These are phyloP conservation scores for Nycticorax nycticorax DNA, from an alignment of 2,113 vertebrate species.

Conservation along the genomic window DNA sequence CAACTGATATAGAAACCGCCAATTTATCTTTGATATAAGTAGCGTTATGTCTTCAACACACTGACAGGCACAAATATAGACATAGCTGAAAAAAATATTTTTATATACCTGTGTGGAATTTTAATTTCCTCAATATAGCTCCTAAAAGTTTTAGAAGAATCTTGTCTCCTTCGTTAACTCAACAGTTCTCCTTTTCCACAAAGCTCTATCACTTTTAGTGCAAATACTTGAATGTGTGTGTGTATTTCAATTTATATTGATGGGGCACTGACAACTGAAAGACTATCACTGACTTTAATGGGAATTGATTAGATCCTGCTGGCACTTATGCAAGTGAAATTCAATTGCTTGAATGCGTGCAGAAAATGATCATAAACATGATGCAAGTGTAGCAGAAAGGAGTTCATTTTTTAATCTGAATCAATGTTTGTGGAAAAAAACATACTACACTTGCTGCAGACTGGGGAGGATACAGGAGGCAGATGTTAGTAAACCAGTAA, in stretches of 20 bases:
- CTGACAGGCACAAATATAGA: background rate
- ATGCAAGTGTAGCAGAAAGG: background rate
- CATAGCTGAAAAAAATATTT: background rate
- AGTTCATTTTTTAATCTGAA: background rate
- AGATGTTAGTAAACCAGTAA: background rate
- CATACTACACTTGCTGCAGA: background rate
- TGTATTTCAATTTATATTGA: background rate
- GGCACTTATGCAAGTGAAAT: conserved; percentile 27
- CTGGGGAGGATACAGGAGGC: background rate
- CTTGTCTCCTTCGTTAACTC: background rate
- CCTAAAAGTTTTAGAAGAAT: background rate
- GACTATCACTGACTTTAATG: conserved; percentile 28
- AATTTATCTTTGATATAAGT: background rate
- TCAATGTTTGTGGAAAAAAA: background rate
- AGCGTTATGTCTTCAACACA: background rate
- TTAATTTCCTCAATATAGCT: background rate
- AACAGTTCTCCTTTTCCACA: background rate
- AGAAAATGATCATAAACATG: conserved; percentile 27
- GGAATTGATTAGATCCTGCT: conserved; percentile 44
- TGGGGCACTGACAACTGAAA: background rate
- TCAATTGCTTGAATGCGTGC: conserved; percentile 14
- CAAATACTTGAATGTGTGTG: background rate
- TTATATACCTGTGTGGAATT: background rate
- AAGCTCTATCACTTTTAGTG: background rate
- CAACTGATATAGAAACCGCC: background rate